Percentiles rank a stretch among this genome's conserved stretches.
Evolutionary conservation across 2,113 vertebrate species (phyloP).

Genomic region (Gambusia holbrooki): DNA sequence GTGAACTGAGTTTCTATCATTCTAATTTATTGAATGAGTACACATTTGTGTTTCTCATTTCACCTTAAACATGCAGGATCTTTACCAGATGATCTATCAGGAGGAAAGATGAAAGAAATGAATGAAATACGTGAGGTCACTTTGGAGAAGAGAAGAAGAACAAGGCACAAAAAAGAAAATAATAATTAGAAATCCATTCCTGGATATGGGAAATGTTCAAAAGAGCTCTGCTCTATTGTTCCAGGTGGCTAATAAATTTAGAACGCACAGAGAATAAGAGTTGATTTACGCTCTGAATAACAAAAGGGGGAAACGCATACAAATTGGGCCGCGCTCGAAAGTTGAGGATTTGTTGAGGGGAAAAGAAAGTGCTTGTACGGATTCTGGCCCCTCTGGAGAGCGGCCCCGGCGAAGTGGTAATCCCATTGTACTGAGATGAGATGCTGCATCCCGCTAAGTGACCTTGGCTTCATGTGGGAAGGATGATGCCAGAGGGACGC

Average conservation of each 20-base stretch:
- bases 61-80: too few species aligned
- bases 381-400: conserved; percentile 22
- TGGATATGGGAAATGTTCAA: conserved; percentile 30
- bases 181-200: conserved; percentile 26
- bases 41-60: too few species aligned
- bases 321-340: conserved; percentile 8
- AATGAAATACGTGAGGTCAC: neutral
- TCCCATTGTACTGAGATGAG: conserved; percentile 62
- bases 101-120: too few species aligned
- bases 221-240: conserved; percentile 8
- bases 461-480: conserved; percentile 70
- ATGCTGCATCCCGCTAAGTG: conserved; percentile 58
- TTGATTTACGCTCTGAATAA: conserved; percentile 11
- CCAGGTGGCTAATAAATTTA: conserved; percentile 32
- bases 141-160: conserved; percentile 17
- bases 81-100: too few species aligned
- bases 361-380: conserved; percentile 2
- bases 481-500: conserved; percentile 66
- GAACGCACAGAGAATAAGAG: conserved; percentile 11
- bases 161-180: too few species aligned
- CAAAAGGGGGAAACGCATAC: conserved; percentile 1
- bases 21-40: too few species aligned
- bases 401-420: conserved; percentile 33
- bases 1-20: too few species aligned
- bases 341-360: conserved; percentile 16